Evolutionary conservation across 1,140 invertebrate species (phyloP).

Genomic region (Drosophila ananassae): DNA sequence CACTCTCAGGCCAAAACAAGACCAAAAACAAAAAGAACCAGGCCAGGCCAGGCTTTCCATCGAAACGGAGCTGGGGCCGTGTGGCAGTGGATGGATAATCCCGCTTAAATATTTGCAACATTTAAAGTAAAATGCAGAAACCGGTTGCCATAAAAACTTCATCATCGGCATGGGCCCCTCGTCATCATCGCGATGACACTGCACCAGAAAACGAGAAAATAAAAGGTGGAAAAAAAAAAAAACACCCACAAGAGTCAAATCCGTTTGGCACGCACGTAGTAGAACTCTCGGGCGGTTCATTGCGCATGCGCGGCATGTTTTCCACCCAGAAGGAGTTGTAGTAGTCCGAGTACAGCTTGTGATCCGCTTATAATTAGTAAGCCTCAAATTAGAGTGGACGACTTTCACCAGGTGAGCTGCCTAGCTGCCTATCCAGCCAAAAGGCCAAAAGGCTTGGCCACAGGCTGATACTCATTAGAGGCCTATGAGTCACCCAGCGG

Average conservation of each 20-base stretch:
- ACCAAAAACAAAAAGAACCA: constrained; percentile 48
- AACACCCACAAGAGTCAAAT: constrained; percentile 65
- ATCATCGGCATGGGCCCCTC: constrained; percentile 11
- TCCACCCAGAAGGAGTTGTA: constrained; percentile 26
- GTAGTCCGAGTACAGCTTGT: constrained; percentile 24
- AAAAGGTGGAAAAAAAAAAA: constrained; percentile 27
- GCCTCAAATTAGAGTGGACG: constrained; percentile 65
- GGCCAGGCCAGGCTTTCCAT: constrained; percentile 45
- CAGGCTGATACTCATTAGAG: constrained; percentile 63
- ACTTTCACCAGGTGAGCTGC: constrained; percentile 57
- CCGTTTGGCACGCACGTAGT: constrained; percentile 77
- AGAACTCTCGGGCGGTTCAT: constrained; percentile 51
- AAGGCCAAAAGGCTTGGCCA: constrained; percentile 24
- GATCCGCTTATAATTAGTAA: constrained; percentile 71
- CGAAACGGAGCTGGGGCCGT: not conserved
- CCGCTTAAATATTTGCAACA: constrained; percentile 75
- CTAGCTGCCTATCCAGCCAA: not conserved
- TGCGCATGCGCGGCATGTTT: constrained; percentile 72
- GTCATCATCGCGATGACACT: constrained; percentile 55
- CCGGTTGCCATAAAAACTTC: constrained; percentile 57
- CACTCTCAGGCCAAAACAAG: constrained; percentile 12
- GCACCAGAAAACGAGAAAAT: constrained; percentile 21
- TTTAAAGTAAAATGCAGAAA: constrained; percentile 73
- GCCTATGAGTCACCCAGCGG: constrained; percentile 66
- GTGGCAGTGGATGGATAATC: constrained; percentile 61